Conservation (phyloP, 2,888 invertebrate species). For the Oxytorus armatus region DNA sequence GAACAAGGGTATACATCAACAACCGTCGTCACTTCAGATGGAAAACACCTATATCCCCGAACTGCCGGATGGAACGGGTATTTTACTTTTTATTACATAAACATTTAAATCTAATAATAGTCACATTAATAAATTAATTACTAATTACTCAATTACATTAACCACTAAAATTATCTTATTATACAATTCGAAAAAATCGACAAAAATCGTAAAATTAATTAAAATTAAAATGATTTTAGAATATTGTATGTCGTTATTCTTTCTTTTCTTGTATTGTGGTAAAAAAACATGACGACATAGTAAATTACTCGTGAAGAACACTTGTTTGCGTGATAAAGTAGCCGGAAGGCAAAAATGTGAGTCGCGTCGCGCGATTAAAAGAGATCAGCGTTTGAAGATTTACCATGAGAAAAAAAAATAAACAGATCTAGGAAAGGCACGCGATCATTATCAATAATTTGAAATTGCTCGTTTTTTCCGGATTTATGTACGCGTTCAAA, state of each 20-base stretch:
- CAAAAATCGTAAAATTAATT: too few species aligned
- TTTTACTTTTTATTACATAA: neutral
- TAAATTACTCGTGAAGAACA: constrained; percentile 5
- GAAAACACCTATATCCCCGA: constrained; percentile 92
- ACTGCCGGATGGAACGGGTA: constrained; percentile 89
- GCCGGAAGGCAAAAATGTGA: constrained; percentile 14
- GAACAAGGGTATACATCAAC: constrained; percentile 87
- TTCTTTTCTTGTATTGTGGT: neutral
- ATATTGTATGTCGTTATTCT: too few species aligned
- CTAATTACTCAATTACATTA: too few species aligned
- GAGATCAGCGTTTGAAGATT: constrained; percentile 30
- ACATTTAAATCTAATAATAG: too few species aligned
- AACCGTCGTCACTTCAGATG: constrained; percentile 90
- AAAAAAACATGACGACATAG: constrained; percentile 25
- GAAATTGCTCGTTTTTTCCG: constrained; percentile 13
- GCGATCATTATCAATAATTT: neutral
- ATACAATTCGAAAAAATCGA: too few species aligned
- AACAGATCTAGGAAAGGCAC: neutral
- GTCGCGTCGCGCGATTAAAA: constrained; percentile 27
- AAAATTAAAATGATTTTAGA: too few species aligned
- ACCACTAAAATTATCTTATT: too few species aligned
- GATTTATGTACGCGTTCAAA: neutral
- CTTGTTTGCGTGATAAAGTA: constrained; percentile 29
- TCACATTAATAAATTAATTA: too few species aligned
- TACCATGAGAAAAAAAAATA: constrained; percentile 1